A percentile compares a stretch with the other conserved stretches of the same genome.
These are phyloP conservation scores for Etia nguti DNA, from an alignment of 2,113 vertebrate genomes.

Conservation along the genomic window DNA sequence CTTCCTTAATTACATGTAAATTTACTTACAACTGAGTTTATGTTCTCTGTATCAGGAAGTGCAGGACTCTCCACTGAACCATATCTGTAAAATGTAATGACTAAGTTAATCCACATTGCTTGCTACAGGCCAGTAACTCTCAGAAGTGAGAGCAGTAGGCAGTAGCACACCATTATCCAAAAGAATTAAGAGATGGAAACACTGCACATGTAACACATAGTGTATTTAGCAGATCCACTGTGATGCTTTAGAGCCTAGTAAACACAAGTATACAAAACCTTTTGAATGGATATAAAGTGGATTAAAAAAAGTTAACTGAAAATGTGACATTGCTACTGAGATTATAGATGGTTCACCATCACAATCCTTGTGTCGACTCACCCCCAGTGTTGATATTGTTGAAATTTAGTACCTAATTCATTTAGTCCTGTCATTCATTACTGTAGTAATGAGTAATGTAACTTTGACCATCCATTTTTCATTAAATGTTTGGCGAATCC, in stretches of 20 bases:
- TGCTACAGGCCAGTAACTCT: neutral
- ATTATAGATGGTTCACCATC: neutral
- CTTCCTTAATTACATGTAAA: neutral
- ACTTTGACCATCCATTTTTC: neutral
- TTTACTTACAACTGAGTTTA: neutral
- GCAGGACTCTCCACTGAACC: neutral
- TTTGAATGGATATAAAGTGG: neutral
- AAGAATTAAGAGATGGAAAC: neutral
- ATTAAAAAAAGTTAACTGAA: neutral
- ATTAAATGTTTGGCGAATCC: neutral
- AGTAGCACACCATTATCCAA: neutral
- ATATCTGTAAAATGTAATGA: neutral
- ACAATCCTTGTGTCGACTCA: neutral
- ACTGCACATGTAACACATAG: neutral
- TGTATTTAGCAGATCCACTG: neutral
- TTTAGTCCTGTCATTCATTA: neutral
- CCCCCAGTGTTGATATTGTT: neutral
- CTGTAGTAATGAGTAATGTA: neutral
- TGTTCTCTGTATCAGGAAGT: neutral
- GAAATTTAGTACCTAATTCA: neutral
- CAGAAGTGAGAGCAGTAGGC: neutral
- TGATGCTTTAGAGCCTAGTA: neutral
- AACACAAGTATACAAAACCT: neutral
- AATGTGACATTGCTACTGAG: neutral
- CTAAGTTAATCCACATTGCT: constrained; percentile 7